Conservation (phyloP, 2,888 invertebrate genomes). For the Meiosimyza platycephala region DNA sequence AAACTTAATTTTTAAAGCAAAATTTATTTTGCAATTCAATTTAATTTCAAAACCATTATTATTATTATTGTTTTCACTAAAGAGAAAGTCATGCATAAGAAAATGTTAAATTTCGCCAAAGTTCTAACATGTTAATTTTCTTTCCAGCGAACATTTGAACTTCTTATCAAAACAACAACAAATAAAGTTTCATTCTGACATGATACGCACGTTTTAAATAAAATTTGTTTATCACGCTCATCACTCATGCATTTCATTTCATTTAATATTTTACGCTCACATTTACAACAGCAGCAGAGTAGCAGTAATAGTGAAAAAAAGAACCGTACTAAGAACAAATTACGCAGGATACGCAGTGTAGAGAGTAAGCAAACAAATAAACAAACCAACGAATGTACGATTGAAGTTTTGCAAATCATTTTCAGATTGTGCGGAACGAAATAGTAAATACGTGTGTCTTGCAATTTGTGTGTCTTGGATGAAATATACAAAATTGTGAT, state of each 20-base stretch:
- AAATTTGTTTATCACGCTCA: slow-evolving; percentile 16
- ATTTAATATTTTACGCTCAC: slow-evolving; percentile 16
- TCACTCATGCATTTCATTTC: slow-evolving; percentile 18
- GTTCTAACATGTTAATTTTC: too few relatives aligned
- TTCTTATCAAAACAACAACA: too few relatives aligned
- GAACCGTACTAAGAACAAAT: neutral
- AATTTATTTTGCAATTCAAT: too few relatives aligned
- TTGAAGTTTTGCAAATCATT: slow-evolving; percentile 24
- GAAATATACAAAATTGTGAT: neutral
- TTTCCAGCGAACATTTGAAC: too few relatives aligned
- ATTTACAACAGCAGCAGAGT: neutral
- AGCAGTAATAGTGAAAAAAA: neutral
- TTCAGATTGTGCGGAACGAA: slow-evolving; percentile 29
- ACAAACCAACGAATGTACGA: neutral
- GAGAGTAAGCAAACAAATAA: too few relatives aligned
- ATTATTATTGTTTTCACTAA: too few relatives aligned
- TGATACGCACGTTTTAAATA: too few relatives aligned
- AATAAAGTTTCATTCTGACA: too few relatives aligned
- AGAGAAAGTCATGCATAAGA: too few relatives aligned
- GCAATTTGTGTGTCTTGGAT: neutral
- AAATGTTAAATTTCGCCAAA: too few relatives aligned
- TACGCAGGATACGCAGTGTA: neutral
- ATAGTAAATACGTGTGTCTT: slow-evolving; percentile 7
- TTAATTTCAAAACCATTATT: too few relatives aligned
- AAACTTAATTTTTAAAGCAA: too few relatives aligned